Evolutionary conservation across 2,888 invertebrate species (phyloP).

Genomic region (Autographa pulchrina): DNA sequence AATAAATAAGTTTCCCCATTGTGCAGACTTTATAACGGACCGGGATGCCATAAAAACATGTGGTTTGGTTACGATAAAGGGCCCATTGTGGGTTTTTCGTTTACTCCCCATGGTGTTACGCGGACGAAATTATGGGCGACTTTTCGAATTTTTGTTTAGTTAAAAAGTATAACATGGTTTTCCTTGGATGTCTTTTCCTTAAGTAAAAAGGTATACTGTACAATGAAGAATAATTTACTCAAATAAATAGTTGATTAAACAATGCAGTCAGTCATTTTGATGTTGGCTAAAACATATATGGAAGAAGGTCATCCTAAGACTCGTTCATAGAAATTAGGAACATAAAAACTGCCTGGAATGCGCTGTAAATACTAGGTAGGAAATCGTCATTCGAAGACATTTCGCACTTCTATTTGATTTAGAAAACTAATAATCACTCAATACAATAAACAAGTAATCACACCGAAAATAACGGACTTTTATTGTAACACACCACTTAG

Average conservation of each 20-base stretch:
- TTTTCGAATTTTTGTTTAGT: neutral
- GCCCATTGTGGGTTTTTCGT: conserved; percentile 56
- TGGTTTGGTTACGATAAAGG: conserved; percentile 65
- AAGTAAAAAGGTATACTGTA: too few species aligned
- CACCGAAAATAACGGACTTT: neutral
- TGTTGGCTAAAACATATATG: too few species aligned
- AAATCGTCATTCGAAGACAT: too few species aligned
- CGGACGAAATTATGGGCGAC: conserved; percentile 28
- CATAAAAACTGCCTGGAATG: too few species aligned
- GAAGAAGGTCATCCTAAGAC: too few species aligned
- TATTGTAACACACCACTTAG: neutral
- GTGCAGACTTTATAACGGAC: conserved; percentile 62
- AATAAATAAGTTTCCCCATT: conserved; percentile 63
- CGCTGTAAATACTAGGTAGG: too few species aligned
- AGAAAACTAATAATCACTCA: neutral
- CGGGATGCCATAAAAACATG: conserved; percentile 66
- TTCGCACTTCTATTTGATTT: too few species aligned
- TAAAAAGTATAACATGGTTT: neutral
- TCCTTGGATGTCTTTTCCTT: too few species aligned
- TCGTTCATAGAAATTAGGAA: too few species aligned
- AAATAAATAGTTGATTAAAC: too few species aligned
- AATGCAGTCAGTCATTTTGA: too few species aligned
- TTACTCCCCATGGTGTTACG: conserved; percentile 42
- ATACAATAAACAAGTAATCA: neutral
- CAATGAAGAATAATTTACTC: too few species aligned